Evolutionary conservation across 2,888 invertebrate species (phyloP), one percentile per base, ranked within the genome.

Genomic region (Aphodius sticticus): DNA sequence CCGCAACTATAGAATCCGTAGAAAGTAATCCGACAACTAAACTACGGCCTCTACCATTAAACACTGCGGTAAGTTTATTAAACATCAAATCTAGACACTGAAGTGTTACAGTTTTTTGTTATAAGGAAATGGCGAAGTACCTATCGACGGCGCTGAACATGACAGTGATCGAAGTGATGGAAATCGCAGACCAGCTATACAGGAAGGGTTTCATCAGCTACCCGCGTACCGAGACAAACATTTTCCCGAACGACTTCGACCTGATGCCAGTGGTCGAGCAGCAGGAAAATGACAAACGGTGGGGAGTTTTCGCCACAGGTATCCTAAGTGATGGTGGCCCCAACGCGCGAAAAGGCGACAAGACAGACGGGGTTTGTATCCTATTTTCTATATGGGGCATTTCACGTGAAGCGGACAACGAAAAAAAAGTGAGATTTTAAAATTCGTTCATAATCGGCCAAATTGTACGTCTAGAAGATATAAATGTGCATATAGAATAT

Each of bases 181-280:
- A 93, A 83, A 93, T 98, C 37, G 99, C 99, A 0, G 99, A 99
- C 87, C 97, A 96, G 86, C 90, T 99, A 0, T 99, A 99, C 89
- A 97, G 96, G 0, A 94, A 96, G 88, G 99, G 99, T 88, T 94
- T 94, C 77, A 99, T 99, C 80, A 99, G 99, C 88, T 99, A 99
- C 89, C 99, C 99, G 0, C 94, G 99, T 87, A 99, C 99, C 0
- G 99, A 99, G 89, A 99, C 99, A 0, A 99, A 99, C 89, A 97
- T 96, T 86, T 99, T 96, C 87, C 98, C 99, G 0, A 95, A 95
- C 86, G 97, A 98, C 86, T 92, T 99, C 85, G 94, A 97, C 87
- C 90, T 99, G 38, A 87, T 87, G 1, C 89, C 91, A 0, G 90
- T 99, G 9, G 96, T 99, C 4, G 92, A 95, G 82, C 90, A 93